These are phyloP conservation scores for Aphaenogaster rudis DNA, from an alignment of 1,140 invertebrate genomes.

Conservation along the genomic window DNA sequence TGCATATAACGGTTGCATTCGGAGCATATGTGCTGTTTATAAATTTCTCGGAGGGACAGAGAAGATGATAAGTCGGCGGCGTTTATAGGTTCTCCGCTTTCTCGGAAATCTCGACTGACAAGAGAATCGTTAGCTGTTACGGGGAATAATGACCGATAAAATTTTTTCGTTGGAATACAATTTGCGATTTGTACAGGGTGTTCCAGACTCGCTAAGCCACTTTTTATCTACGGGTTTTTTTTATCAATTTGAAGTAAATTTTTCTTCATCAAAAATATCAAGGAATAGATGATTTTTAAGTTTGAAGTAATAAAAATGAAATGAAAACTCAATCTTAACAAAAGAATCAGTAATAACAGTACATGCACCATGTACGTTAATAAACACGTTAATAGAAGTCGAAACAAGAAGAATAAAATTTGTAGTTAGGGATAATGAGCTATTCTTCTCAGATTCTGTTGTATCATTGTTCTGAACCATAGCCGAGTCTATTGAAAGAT, in stretches of 20 bases:
- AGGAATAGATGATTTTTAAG: background rate
- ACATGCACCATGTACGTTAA: background rate
- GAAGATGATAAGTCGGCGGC: conserved; percentile 51
- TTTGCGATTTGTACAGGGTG: background rate
- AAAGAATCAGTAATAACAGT: background rate
- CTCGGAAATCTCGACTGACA: conserved; percentile 64
- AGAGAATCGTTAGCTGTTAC: conserved; percentile 42
- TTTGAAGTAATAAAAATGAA: conserved; percentile 1
- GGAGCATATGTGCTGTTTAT: conserved; percentile 56
- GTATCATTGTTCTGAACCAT: background rate
- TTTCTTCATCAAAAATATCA: background rate
- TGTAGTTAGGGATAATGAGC: background rate
- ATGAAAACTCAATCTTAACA: background rate
- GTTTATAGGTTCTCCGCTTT: conserved; percentile 63
- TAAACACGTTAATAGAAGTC: background rate
- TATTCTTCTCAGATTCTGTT: conserved; percentile 12
- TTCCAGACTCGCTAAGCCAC: background rate
- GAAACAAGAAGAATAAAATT: background rate
- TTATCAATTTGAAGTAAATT: background rate
- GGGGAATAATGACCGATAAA: conserved; percentile 67
- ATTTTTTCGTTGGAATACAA: conserved; percentile 41
- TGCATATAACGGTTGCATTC: conserved; percentile 46
- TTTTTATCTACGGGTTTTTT: background rate
- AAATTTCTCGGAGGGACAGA: conserved; percentile 58
- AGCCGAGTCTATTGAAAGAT: conserved; percentile 24